Percentiles rank a stretch among this genome's conserved stretches.
Conservation (phyloP, 1,140 invertebrate genomes). For the Macrobrachium rosenbergii region DNA sequence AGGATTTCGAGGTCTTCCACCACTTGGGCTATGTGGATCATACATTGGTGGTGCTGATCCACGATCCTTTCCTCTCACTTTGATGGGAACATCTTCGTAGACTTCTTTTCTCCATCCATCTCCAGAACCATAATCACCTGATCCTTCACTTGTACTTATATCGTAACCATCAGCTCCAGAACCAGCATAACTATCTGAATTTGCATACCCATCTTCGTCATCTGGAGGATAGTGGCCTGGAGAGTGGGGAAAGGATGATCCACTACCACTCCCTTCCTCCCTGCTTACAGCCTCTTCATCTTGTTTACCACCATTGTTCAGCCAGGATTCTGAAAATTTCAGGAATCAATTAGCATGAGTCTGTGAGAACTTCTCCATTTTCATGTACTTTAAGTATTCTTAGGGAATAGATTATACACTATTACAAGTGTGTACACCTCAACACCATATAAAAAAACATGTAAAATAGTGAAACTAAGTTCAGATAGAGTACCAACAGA, state of each 20-base stretch:
- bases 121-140: conserved; percentile 11
- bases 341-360: neutral
- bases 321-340: conserved; percentile 47
- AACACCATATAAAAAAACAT: too few relatives aligned
- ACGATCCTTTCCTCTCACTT: too few relatives aligned
- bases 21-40: neutral
- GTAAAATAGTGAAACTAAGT: too few relatives aligned
- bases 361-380: too few relatives aligned
- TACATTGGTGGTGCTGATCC: neutral
- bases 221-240: conserved; percentile 53
- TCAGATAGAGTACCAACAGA: too few relatives aligned
- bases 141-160: conserved; percentile 21
- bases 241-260: conserved; percentile 20
- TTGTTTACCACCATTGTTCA: conserved; percentile 26
- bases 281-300: conserved; percentile 27
- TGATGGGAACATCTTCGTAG: too few relatives aligned
- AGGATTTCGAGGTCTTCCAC: neutral
- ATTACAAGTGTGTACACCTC: too few relatives aligned
- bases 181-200: conserved; percentile 31
- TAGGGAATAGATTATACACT: neutral
- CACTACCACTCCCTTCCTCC: conserved; percentile 58
- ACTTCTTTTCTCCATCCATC: too few relatives aligned
- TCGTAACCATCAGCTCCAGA: conserved; percentile 41
- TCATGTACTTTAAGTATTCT: neutral
- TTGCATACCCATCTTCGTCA: conserved; percentile 57